These are phyloP conservation scores for cattle (Bos taurus) DNA, from an alignment of 2,113 vertebrate species.

Conservation along the genomic window DNA sequence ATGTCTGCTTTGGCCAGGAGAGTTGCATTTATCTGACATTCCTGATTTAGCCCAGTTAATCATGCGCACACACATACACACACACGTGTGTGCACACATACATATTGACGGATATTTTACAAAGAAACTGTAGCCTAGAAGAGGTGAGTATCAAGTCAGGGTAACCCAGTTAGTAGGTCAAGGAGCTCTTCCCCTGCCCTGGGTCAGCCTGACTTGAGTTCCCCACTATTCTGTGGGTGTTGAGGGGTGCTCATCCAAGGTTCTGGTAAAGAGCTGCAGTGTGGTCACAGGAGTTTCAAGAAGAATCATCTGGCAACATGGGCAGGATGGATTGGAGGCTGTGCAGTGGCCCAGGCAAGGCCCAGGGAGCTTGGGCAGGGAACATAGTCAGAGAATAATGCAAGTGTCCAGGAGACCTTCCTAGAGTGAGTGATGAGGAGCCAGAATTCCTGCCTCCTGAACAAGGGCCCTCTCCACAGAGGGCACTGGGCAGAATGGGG, in stretches of 20 bases:
- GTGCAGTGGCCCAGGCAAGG: background rate
- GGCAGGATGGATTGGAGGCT: background rate
- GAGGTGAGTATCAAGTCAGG: background rate
- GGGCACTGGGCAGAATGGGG: background rate
- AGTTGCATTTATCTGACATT: background rate
- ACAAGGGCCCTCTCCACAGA: background rate
- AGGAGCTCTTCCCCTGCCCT: background rate
- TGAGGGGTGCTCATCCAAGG: background rate
- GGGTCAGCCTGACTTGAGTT: background rate
- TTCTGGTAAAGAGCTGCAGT: background rate
- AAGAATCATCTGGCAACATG: background rate
- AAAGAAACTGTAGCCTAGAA: background rate
- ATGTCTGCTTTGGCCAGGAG: background rate
- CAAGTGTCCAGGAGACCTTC: background rate
- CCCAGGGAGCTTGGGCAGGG: background rate
- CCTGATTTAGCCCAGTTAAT: constrained; percentile 8
- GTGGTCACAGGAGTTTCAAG: background rate
- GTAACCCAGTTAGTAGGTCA: constrained; percentile 22
- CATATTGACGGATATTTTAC: background rate
- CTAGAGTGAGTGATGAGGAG: background rate
- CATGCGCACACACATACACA: background rate
- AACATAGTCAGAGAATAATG: background rate
- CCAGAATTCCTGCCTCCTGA: background rate
- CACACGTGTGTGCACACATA: background rate
- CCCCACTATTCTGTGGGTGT: background rate